These are phyloP conservation scores for Turritopsis rubra DNA, from an alignment of 30 jellyfish, hydroid and myxozoan genomes.

Conservation along the genomic window DNA sequence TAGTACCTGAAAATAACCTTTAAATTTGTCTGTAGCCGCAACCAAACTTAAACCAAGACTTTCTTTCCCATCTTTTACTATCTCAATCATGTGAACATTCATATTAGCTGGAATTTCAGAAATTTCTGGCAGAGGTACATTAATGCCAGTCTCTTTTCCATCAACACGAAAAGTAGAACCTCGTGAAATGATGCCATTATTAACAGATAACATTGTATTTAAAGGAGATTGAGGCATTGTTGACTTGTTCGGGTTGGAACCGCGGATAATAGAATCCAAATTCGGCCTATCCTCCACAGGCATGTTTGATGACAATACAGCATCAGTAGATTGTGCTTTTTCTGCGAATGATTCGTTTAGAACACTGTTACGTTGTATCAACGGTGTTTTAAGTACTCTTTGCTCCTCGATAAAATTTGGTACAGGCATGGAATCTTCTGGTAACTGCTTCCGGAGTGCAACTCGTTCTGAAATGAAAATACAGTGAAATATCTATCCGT, in stretches of 20 bases:
- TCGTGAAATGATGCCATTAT: slow-evolving; percentile 16
- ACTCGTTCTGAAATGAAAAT: not conserved
- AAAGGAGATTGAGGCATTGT: not conserved
- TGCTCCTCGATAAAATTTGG: slow-evolving; percentile 63
- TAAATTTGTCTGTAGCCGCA: slow-evolving; percentile 47
- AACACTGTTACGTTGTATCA: slow-evolving; percentile 73
- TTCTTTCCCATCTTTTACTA: slow-evolving; percentile 43
- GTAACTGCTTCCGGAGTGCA: not conserved
- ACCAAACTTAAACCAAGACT: slow-evolving; percentile 86
- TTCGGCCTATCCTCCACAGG: not conserved
- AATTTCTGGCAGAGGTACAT: slow-evolving; percentile 11
- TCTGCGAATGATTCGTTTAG: slow-evolving; percentile 40
- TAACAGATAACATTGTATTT: not conserved
- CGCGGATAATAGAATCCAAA: not conserved
- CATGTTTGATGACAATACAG: too few relatives aligned
- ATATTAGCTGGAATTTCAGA: slow-evolving; percentile 74
- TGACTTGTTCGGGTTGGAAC: not conserved
- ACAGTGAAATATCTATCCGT: too few relatives aligned
- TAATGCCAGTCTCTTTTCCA: slow-evolving; percentile 21
- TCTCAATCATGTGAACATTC: slow-evolving; percentile 51
- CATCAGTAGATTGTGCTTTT: too few relatives aligned
- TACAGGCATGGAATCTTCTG: slow-evolving; percentile 35
- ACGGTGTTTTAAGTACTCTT: slow-evolving; percentile 42
- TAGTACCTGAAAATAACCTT: slow-evolving; percentile 85
- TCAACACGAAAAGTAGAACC: slow-evolving; percentile 23